Base-by-base conservation (phyloP, 1,140 invertebrate genomes). In the Aplysia californica region DNA sequence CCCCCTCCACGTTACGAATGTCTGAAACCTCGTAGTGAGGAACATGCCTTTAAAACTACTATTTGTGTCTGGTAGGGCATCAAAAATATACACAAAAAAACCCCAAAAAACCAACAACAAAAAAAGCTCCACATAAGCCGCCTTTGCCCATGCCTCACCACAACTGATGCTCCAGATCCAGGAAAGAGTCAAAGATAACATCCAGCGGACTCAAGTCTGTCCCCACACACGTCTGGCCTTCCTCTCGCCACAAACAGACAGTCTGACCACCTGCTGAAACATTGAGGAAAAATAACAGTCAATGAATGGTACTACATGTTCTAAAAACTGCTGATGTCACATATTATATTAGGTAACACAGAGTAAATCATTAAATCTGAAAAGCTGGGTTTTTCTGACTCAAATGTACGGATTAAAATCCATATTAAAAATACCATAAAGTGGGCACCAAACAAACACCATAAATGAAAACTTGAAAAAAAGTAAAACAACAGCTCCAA, bases 161-260 rank as follows among this genome's bases (percentile, higher is more conserved):
- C 5, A 70, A 35, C 29, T 55, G 2, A 20, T 70, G 26, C 26
- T 70, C 68, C n/a, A 35, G 33, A 21, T 56, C 50, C 5, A 33
- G 6, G 29, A 70, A 29, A 31, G 41, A 21, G 18, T 70, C 26
- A 4, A 70, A n/a, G 15, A 70, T 35, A 26, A 70, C 44, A 70
- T 70, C 68, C 55, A 55, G 58, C 31, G 68, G 44, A 23, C 26
- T 56, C 31, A 70, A 31, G 38, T 39, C 29, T 31, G 68, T 35
- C 0, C 18, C 68, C 26, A 3, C 21, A 29, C 68, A 56, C 3
- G 41, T 1, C 0, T 2, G 1, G 50, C 31, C 68, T 31, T 35
- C 44, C 26, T 50, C 26, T 35, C 29, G 36, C 44, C 68, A 35
- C 44, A 56, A 2, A 1, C 15, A 1, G 2, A 70, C 68, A n/a